A percentile compares a stretch with the other conserved stretches of the same genome.
phyloP scores from a whole-genome alignment of 1,140 invertebrate species.

The Oncopodura yosiiana region DNA sequence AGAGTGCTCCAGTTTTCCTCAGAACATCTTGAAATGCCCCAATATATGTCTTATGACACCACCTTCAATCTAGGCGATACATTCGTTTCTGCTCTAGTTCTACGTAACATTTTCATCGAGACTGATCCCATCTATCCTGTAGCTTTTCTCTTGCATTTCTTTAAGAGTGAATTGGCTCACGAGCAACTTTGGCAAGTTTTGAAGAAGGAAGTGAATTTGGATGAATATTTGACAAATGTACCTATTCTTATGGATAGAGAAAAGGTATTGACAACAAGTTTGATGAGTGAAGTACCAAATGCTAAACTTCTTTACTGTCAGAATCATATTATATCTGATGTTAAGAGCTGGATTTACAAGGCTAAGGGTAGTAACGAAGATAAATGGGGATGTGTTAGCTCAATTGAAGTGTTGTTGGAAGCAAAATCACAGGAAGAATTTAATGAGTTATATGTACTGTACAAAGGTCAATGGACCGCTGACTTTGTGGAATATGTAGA shows the following conservation, averaged over 20 bases:
- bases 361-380: background rate
- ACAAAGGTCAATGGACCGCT: background rate
- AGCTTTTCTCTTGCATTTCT: background rate
- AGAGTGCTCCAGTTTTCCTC: background rate
- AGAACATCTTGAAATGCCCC: background rate
- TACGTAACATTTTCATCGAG: background rate
- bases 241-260: slow-evolving; percentile 1
- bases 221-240: background rate
- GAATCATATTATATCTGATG: background rate
- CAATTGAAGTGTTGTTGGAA: background rate
- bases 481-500: background rate
- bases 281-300: background rate
- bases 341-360: background rate
- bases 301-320: background rate
- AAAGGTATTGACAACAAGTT: background rate
- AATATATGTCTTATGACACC: background rate
- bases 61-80: background rate
- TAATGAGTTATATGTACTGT: background rate
- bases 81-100: background rate
- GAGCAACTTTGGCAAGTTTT: background rate
- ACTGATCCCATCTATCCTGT: slow-evolving; percentile 5
- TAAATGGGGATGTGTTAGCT: background rate
- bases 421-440: background rate
- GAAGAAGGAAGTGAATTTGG: background rate
- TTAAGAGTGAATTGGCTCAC: background rate